Conservation (phyloP, 2,888 invertebrate genomes). For the Proisotoma minuta region DNA sequence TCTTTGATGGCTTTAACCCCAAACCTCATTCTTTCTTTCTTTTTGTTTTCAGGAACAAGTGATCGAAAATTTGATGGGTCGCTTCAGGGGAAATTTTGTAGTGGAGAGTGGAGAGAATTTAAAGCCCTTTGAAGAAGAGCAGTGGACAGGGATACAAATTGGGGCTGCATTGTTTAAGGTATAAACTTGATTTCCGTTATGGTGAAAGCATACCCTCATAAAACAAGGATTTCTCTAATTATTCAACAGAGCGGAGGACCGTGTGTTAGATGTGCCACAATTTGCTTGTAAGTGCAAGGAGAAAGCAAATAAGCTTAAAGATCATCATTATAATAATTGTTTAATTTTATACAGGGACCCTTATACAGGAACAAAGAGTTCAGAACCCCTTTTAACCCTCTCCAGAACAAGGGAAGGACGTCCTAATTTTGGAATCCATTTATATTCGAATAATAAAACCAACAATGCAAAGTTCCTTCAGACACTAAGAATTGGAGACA, state of each 20-base stretch:
- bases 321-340: too few relatives aligned
- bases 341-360: too few relatives aligned
- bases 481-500: neutral
- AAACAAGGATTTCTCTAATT: neutral
- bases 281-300: too few relatives aligned
- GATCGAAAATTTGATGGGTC: constrained; percentile 60
- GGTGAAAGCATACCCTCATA: constrained; percentile 1
- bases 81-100: constrained; percentile 89
- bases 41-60: constrained; percentile 23
- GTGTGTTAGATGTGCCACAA: constrained; percentile 91
- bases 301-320: too few relatives aligned
- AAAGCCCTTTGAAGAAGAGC: constrained; percentile 71
- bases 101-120: constrained; percentile 13
- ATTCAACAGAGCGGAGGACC: constrained; percentile 65
- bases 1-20: too few relatives aligned
- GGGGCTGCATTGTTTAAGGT: constrained; percentile 65
- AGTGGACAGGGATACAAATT: constrained; percentile 63
- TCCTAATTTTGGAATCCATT: constrained; percentile 70
- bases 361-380: constrained; percentile 60
- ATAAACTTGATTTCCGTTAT: constrained; percentile 40
- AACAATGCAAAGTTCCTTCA: neutral
- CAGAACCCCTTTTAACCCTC: constrained; percentile 72
- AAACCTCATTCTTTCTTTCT: too few relatives aligned
- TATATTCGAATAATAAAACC: constrained; percentile 49
- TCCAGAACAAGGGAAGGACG: constrained; percentile 71